Conservation (phyloP, 2,888 invertebrate genomes). For the Cataglyphis livida region DNA sequence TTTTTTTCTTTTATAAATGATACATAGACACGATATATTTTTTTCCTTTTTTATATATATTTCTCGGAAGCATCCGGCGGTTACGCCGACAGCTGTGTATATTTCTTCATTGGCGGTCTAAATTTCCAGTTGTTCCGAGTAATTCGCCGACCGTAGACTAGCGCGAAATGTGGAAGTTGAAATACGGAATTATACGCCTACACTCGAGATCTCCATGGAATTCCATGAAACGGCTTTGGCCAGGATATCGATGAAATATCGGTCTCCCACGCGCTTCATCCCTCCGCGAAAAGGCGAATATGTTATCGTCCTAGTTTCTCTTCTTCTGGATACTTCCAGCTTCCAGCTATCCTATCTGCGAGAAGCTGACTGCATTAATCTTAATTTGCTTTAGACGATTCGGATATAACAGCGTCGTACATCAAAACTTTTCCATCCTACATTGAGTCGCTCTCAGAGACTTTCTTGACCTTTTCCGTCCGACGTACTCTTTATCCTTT, state of each 20-base stretch:
- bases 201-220: conserved; percentile 10
- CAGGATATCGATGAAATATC: conserved; percentile 44
- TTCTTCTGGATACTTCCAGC: conserved; percentile 33
- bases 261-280: conserved; percentile 18
- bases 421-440: conserved; percentile 64
- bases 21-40: neutral
- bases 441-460: conserved; percentile 44
- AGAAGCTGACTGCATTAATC: conserved; percentile 59
- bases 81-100: neutral
- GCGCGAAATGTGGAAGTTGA: conserved; percentile 7
- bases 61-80: neutral
- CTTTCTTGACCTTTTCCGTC: conserved; percentile 30
- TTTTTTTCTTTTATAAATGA: neutral
- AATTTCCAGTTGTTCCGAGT: neutral
- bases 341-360: conserved; percentile 16
- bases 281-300: conserved; percentile 45
- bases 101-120: neutral
- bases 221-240: conserved; percentile 6
- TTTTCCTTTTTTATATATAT: neutral
- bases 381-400: conserved; percentile 68
- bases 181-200: conserved; percentile 15
- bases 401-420: conserved; percentile 61
- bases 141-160: neutral
- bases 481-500: conserved; percentile 12
- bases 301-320: conserved; percentile 45